phyloP scores from a whole-genome alignment of 2,888 invertebrate species.

The Koerneria pararmatus region DNA sequence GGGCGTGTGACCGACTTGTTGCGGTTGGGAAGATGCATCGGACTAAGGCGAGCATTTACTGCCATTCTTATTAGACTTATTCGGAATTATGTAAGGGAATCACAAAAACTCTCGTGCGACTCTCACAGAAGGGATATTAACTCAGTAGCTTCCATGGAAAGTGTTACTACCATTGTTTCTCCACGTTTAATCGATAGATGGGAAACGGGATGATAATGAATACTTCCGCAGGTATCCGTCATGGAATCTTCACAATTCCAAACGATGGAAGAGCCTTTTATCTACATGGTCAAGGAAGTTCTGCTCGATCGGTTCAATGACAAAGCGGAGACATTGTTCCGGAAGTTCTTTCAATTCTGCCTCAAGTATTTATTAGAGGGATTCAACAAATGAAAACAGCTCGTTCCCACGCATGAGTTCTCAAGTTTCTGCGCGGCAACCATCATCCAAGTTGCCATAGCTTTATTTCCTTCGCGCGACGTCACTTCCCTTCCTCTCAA shows the following conservation, averaged over 20 bases:
- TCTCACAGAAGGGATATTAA: not conserved
- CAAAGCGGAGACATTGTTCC: slow-evolving; percentile 60
- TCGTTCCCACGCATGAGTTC: too few relatives aligned
- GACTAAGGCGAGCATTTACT: slow-evolving; percentile 34
- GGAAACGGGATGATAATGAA: slow-evolving; percentile 5
- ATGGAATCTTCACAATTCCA: slow-evolving; percentile 53
- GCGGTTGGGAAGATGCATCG: slow-evolving; percentile 56
- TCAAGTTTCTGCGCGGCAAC: too few relatives aligned
- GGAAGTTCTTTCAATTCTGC: slow-evolving; percentile 59
- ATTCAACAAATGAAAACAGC: slow-evolving; percentile 48
- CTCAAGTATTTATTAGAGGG: slow-evolving; percentile 57
- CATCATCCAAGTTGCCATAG: too few relatives aligned
- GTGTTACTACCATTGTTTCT: not conserved
- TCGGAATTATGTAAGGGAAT: not conserved
- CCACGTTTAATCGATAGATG: not conserved
- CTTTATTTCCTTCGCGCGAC: too few relatives aligned
- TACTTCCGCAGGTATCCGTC: slow-evolving; percentile 47
- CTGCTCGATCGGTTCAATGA: slow-evolving; percentile 61
- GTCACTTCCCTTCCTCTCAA: too few relatives aligned
- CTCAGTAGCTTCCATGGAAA: not conserved
- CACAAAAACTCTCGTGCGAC: not conserved
- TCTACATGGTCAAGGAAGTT: slow-evolving; percentile 57
- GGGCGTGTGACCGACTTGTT: slow-evolving; percentile 46
- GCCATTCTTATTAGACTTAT: not conserved
- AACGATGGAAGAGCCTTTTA: slow-evolving; percentile 62